Evolutionary conservation across 2,797 vertebrate species (phyloP), one percentile per base, ranked within the genome.

Genomic region (Chanos chanos): DNA sequence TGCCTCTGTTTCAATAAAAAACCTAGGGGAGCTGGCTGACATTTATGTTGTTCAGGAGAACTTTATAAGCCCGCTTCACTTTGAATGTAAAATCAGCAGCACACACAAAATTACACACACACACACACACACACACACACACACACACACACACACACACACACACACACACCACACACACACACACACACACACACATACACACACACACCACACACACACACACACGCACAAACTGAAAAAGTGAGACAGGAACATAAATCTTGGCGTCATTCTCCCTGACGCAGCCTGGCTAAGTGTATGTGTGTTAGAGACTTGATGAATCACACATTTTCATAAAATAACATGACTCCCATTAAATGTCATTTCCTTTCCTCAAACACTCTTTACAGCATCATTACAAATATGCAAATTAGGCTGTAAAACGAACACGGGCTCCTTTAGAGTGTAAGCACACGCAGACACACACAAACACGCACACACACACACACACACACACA

Each of bases 1-100:
- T 68, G 68, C 66, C 64, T 69, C 72, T 71, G 54, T 74, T 83
- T 83, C 61, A 72, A 79, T 76, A 63, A 63, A 65, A 45, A 45
- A 58, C n/a, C n/a, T 55, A 13, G 22, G 50, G 57, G 70, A 74
- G 73, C 75, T 78, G 69, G 56, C 67, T 71, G 68, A 76, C 75
- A 72, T 81, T 75, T 66, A 77, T 74, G 62, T 48, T 22, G 48
- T 44, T 52, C 67, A 64, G 75, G 74, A 75, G 39, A 64, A 39
- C 74, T 85, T 86, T 78, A 83, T 63, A 64, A 66, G 71, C 44
- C 65, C 56, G 64, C 49, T 61, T 37, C 6, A 76, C 59, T 70
- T 68, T 2, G 40, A 81, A 74, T 53, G 34, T 76, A 64, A 82
- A 78, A 69, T 58, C 55, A 49, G 51, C 62, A 53, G 58, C 54